phyloP scores from a whole-genome alignment of 2,113 vertebrate species.

The Lepidothrix coronata region DNA sequence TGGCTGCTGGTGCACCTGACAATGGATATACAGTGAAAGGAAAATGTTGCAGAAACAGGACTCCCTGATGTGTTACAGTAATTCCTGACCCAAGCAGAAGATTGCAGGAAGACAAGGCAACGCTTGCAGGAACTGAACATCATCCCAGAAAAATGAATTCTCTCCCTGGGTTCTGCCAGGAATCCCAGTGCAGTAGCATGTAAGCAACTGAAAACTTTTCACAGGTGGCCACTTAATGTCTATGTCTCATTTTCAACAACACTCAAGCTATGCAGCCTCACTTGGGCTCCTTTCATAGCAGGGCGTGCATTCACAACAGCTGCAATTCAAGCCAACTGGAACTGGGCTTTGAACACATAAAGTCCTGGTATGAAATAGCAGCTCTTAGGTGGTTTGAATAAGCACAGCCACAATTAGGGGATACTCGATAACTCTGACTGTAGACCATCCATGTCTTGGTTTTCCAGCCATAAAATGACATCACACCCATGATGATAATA shows the following conservation, averaged over 20 bases:
- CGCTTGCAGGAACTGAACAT: neutral
- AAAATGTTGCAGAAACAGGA: neutral
- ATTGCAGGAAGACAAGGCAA: neutral
- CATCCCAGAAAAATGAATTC: neutral
- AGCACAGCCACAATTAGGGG: neutral
- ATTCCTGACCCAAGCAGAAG: neutral
- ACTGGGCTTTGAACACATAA: constrained; percentile 28
- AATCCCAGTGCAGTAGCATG: neutral
- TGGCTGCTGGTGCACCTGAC: neutral
- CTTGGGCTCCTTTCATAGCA: constrained; percentile 28
- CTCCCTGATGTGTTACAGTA: neutral
- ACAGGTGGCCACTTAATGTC: constrained; percentile 50
- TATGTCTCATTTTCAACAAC: neutral
- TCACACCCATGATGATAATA: neutral
- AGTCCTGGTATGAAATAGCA: constrained; percentile 19
- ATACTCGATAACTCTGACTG: neutral
- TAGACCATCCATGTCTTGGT: neutral
- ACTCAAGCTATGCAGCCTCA: constrained; percentile 15
- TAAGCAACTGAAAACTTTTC: constrained; percentile 26
- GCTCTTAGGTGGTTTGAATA: constrained; percentile 13
- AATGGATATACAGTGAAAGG: neutral
- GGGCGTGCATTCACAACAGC: neutral
- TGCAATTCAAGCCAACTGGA: constrained; percentile 43
- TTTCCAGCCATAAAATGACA: neutral
- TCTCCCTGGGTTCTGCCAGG: neutral